phyloP scores from a whole-genome alignment of 2,888 invertebrate species.

The Nymphalis c-album region DNA sequence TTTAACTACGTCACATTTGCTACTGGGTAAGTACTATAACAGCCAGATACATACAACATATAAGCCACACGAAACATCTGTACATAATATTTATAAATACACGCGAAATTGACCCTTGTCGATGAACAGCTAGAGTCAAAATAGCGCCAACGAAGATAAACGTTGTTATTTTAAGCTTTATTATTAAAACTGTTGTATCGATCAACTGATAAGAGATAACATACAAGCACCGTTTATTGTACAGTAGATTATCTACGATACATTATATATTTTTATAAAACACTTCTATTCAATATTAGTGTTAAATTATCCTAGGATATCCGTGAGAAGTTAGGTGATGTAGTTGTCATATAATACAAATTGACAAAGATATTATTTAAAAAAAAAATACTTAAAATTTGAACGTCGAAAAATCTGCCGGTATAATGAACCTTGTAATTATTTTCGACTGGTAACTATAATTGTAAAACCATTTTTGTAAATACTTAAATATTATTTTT shows the following conservation, averaged over 20 bases:
- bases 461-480: too few species aligned
- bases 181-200: slow-evolving; percentile 29
- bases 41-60: not conserved
- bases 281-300: not conserved
- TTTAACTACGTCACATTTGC: not conserved
- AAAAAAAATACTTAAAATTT: too few species aligned
- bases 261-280: not conserved
- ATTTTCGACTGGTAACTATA: too few species aligned
- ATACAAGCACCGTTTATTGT: slow-evolving; percentile 28
- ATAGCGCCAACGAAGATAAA: not conserved
- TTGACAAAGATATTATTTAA: too few species aligned
- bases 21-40: not conserved
- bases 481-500: too few species aligned
- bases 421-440: too few species aligned
- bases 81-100: not conserved
- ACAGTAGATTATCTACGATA: slow-evolving; percentile 17
- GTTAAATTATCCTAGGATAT: not conserved
- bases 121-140: not conserved
- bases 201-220: slow-evolving; percentile 36
- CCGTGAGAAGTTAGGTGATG: too few species aligned
- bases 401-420: too few species aligned
- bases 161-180: not conserved
- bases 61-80: not conserved
- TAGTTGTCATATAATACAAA: too few species aligned
- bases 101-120: slow-evolving; percentile 15